These are phyloP conservation scores for Pomacea canaliculata DNA, from an alignment of 2,888 invertebrate species.

Conservation along the genomic window DNA sequence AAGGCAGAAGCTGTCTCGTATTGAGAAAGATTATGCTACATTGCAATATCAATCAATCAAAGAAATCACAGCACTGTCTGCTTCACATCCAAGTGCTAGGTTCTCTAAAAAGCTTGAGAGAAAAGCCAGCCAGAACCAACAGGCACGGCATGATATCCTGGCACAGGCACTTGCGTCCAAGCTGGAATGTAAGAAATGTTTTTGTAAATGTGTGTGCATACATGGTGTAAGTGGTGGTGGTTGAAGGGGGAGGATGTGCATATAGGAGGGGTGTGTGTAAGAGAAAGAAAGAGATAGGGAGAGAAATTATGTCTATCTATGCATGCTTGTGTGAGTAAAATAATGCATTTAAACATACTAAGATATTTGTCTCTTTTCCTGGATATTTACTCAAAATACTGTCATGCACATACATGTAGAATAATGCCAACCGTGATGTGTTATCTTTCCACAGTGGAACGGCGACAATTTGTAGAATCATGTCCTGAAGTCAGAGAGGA, in stretches of 20 bases:
- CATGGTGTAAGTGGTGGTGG: not conserved
- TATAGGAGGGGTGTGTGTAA: not conserved
- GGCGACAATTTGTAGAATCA: constrained; percentile 31
- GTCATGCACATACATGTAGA: too few species aligned
- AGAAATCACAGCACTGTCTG: constrained; percentile 1
- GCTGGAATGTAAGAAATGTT: constrained; percentile 21
- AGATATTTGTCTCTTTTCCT: not conserved
- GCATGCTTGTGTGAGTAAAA: constrained; percentile 1
- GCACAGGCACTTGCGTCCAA: constrained; percentile 21
- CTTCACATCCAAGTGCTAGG: constrained; percentile 17
- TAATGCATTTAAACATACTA: not conserved
- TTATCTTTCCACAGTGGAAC: constrained; percentile 43
- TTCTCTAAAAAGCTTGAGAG: constrained; percentile 43
- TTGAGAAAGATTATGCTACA: constrained; percentile 47
- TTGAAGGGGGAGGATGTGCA: not conserved
- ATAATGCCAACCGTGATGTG: too few species aligned
- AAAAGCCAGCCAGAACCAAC: constrained; percentile 23
- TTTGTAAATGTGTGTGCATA: not conserved
- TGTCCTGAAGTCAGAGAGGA: constrained; percentile 32
- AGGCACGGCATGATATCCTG: constrained; percentile 22
- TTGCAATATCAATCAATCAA: constrained; percentile 21
- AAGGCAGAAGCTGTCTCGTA: constrained; percentile 47
- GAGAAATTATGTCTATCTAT: not conserved
- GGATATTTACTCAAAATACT: not conserved
- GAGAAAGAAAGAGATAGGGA: not conserved